Base-by-base conservation (phyloP, 2,797 vertebrate species). In the Poecile montanus region DNA sequence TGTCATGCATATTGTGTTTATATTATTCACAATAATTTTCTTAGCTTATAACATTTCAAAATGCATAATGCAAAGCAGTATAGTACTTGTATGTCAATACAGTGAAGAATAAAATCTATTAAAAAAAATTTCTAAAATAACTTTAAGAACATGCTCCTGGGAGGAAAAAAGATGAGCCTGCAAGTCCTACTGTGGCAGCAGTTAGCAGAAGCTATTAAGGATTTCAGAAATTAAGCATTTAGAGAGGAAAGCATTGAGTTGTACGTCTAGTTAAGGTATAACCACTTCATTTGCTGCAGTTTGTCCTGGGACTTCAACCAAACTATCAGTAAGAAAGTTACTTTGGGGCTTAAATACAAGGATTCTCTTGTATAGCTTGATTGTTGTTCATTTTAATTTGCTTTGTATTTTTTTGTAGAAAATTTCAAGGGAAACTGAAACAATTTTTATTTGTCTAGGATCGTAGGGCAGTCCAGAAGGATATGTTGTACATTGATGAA, bases 401-500 rank as follows among this genome's bases (percentile, higher is more conserved):
- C 11, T 71, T 32, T 80, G 11, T 67, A 48, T 74, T 47, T 56
- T 22, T 71, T 85, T 67, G 17, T 91, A 44, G 45, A 57, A 85
- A 71, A 91, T 88, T 58, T 83, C 38, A n/a, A 26, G 29, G 18
- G 47, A 44, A 91, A 88, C 54, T 95, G 45, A 94, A 91, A 78
- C 10, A 8, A 14, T 78, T 91, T 92, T 89, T 72, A 25, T 95
- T 79, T 95, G 61, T 93, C 51, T 95, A 99, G 99, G 98, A 97
- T 91, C 98, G 98, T 92, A 98, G 99, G 97, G 99, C 97, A 44
- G 51, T 98, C 95, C 99, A 99, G 98, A 99, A 99, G 97, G 98
- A 99, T 96, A 98, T 99, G 98, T 38, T 99, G 61, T 99, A 99
- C 95, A 99, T 99, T 58, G 99, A 99, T 92, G 98, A 99, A 56